phyloP scores from a whole-genome alignment of 2,797 vertebrate species.

The Rousettus madagascariensis region DNA sequence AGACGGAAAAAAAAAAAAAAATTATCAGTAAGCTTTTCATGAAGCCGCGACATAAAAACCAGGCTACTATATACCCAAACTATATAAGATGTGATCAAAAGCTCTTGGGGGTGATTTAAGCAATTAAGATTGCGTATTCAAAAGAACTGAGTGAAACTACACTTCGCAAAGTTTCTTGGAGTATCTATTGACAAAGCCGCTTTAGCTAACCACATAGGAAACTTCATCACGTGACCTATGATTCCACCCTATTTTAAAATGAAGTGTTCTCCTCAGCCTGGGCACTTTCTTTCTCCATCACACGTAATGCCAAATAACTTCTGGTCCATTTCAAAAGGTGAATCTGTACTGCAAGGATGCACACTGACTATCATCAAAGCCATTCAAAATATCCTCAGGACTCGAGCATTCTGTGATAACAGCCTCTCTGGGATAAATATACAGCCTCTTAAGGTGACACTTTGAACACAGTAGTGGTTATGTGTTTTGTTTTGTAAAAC shows the following conservation, averaged over 20 bases:
- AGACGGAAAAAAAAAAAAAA: background rate
- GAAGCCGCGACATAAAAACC: background rate
- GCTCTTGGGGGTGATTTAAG: background rate
- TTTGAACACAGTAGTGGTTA: background rate
- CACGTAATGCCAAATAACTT: background rate
- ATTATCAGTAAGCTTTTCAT: background rate
- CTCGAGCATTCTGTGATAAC: background rate
- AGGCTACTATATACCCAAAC: background rate
- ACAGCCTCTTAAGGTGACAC: background rate
- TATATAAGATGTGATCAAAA: background rate
- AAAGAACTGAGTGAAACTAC: background rate
- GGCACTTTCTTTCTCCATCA: conserved; percentile 13
- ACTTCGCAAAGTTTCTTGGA: background rate
- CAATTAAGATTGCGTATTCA: background rate
- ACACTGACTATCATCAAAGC: background rate
- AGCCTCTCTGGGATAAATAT: background rate
- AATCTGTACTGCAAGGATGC: background rate
- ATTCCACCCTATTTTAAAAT: background rate
- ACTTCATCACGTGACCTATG: background rate
- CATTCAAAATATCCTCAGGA: background rate
- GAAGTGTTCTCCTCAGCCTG: background rate
- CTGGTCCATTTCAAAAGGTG: background rate
- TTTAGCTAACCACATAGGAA: background rate
- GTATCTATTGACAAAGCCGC: background rate
- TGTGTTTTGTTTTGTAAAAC: background rate